Evolutionary conservation across 2,113 vertebrate species (phyloP), one percentile per base, ranked within the genome.

Genomic region (Rafetus swinhoei): DNA sequence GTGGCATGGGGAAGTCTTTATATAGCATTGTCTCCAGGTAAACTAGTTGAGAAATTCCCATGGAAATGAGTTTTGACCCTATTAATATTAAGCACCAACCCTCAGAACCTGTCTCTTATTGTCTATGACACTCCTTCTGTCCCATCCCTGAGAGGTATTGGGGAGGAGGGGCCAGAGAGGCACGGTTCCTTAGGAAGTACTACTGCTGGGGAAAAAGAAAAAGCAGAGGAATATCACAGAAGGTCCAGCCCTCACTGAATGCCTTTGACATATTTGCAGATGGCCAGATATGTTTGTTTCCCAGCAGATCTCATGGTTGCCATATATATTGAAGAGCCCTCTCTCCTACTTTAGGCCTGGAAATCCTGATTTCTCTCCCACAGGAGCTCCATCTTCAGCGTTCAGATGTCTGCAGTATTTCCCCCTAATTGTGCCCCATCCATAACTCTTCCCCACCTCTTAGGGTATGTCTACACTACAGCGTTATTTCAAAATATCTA

Each of bases 41-140:
- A 84, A 62, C 79, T 25, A 76, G 50, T 77, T 39, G 35, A 87
- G 52, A 92, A 59, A 80, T 87, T 92, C 85, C 90, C 90, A 91
- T 85, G 80, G 85, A 87, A 92, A 81, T 92, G 62, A 87, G 56
- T 87, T 87, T 65, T 92, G 90, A 79, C 57, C 82, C 50, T 83
- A 21, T 83, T 80, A 83, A 39, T 79, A 69, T 56, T 83, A 77
- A 77, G 39, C 24, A 22, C 56, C 53, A 69, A 81, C 74, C 59
- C 79, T 24, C 56, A 81, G 74, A 81, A 92, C 52, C 19, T 80
- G 59, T 72, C 81, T 52, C 81, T 92, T 57, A 84, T 82, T 88
- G 81, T 60, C 81, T 87, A 57, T 83, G 56, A 74, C 65, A 35
- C 8, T 7, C 65, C 65, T 21, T 19, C n/a, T 2, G 7, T 72